These are phyloP conservation scores for Lytechinus variegatus DNA, from an alignment of 35 echinoderm and acorn worm genomes.

Conservation along the genomic window DNA sequence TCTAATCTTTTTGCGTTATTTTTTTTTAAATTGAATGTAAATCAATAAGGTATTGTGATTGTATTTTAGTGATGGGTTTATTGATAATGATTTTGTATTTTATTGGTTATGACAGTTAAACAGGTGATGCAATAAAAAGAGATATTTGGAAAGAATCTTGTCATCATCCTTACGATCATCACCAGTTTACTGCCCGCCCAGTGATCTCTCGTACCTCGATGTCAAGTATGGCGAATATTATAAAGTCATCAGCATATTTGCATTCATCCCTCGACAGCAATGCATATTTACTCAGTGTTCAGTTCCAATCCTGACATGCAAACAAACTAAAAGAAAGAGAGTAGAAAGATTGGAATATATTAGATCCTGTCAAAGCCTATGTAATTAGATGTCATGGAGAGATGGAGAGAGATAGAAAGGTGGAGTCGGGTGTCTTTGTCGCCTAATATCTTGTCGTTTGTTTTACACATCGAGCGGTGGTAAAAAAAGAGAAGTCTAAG, in stretches of 20 bases:
- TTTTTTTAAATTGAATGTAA: no score
- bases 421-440: neutral
- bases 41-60: no score
- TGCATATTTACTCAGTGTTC: slow-evolving; percentile 12
- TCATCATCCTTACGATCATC: neutral
- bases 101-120: no score
- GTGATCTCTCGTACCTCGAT: neutral
- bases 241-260: slow-evolving; percentile 13
- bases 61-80: no score
- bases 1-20: no score
- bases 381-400: neutral
- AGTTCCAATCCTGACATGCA: neutral
- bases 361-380: slow-evolving; percentile 2
- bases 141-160: neutral
- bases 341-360: neutral
- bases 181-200: neutral
- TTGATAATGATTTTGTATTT: no score
- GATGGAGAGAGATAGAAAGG: neutral
- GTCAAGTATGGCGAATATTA: neutral
- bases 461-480: neutral
- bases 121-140: neutral
- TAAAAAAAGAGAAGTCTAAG: neutral
- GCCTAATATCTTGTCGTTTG: neutral
- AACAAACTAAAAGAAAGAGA: neutral
- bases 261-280: slow-evolving; percentile 8